Evolutionary conservation across 2,797 vertebrate species (phyloP), one percentile per base, ranked within the genome.

Genomic region (Sciaenops ocellatus): DNA sequence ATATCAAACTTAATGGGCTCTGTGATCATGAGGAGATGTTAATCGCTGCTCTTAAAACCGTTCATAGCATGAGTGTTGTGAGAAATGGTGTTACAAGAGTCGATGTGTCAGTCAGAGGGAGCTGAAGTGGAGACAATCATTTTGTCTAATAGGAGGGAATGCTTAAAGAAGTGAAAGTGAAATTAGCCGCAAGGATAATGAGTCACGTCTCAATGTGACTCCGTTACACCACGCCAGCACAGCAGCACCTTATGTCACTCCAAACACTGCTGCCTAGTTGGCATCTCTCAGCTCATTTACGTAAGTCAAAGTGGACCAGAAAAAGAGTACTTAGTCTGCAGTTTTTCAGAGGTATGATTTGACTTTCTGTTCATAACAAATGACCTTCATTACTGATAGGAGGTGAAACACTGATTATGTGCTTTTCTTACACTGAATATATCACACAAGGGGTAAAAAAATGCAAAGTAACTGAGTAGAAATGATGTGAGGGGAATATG

Each of bases 131-230:
- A 87, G 70, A 85, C 74, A 87, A 84, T 86, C 46, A 72, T 44
- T 44, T 72, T 56, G 26, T 73, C 59, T 84, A 82, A 87, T 69
- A 66, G 60, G 28, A 68, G 62, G 47, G 72, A 61, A 72, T 69
- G 73, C 46, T 46, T 76, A 61, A 75, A 86, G 70, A 82, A 64
- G 71, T 83, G 50, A 74, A 79, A 82, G 81, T 72, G 74, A 82
- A 89, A 91, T 87, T 73, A 84, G 69, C 74, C 69, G 57, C 77
- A 71, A 83, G 86, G 83, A 86, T 88, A 89, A 90, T 90, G 90
- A 93, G 84, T 89, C 91, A 88, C 62, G 76, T 83, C 84, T 91
- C 85, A 91, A 85, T 88, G 89, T 92, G 90, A 91, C 84, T 87
- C 82, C 0, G 12, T 60, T 46, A 65, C 20, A 18, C 51, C 44